A percentile compares a stretch with the other conserved stretches of the same genome.
Conservation (phyloP, 2,797 vertebrate species). For the Percopsis omiscomaycus region DNA sequence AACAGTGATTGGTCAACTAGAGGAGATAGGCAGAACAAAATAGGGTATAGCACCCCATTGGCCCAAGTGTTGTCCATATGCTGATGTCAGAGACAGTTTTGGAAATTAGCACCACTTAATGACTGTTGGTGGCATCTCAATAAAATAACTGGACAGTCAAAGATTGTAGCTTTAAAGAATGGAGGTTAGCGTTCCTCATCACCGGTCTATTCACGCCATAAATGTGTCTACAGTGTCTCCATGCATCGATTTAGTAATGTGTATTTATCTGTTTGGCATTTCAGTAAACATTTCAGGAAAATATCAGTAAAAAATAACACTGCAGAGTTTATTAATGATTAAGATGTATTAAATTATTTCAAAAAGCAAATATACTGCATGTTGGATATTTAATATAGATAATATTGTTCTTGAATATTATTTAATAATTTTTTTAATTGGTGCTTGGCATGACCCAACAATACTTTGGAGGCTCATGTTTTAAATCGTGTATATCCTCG, state of each 20-base stretch:
- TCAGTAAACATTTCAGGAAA: background rate
- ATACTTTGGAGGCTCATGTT: slow-evolving; percentile 33
- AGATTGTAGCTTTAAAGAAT: background rate
- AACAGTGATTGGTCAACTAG: too few species aligned
- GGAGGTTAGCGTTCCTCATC: slow-evolving; percentile 2
- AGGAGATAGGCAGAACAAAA: too few species aligned
- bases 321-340: slow-evolving; percentile 41
- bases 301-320: background rate
- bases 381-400: slow-evolving; percentile 69
- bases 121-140: too few species aligned
- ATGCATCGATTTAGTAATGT: background rate
- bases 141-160: too few species aligned
- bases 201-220: background rate
- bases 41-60: too few species aligned
- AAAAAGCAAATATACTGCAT: slow-evolving; percentile 71
- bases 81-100: too few species aligned
- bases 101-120: too few species aligned
- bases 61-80: too few species aligned
- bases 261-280: slow-evolving; percentile 3
- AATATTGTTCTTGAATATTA: slow-evolving; percentile 57
- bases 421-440: slow-evolving; percentile 57
- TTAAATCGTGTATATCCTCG: background rate
- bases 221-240: too few species aligned
- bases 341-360: slow-evolving; percentile 76
- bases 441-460: slow-evolving; percentile 44